Percentiles rank a stretch among this genome's conserved stretches.
These are phyloP conservation scores for Leptopterna dolabrata DNA, from an alignment of 2,888 invertebrate genomes.

Conservation along the genomic window DNA sequence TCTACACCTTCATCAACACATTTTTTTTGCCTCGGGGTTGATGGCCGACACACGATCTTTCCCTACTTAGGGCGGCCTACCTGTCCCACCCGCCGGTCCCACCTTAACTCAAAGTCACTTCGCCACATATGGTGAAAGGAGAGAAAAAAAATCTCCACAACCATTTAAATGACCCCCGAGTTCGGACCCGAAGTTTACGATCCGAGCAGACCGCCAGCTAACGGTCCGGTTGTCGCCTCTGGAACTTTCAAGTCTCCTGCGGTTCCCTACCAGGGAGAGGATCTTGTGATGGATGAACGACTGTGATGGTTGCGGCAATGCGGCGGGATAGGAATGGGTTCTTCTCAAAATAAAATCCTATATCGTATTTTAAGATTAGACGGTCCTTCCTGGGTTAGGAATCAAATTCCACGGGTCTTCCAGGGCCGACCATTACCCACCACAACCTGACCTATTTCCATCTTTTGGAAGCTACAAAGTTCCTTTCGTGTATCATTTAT, in stretches of 20 bases:
- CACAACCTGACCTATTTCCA: constrained; percentile 10
- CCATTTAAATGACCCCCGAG: background rate
- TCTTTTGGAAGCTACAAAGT: background rate
- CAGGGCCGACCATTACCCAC: constrained; percentile 17
- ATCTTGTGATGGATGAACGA: background rate
- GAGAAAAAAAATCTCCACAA: background rate
- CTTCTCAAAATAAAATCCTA: background rate
- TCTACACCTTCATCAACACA: background rate
- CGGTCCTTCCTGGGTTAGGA: background rate
- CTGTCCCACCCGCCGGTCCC: background rate
- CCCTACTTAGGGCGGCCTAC: background rate
- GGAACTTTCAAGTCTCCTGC: constrained; percentile 12
- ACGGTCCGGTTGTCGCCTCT: constrained; percentile 18
- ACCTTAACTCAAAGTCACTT: background rate
- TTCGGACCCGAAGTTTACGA: constrained; percentile 22
- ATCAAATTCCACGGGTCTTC: background rate
- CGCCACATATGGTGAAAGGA: background rate
- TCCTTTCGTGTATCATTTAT: background rate
- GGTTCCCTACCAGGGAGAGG: background rate
- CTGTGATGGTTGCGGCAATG: background rate
- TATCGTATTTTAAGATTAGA: background rate
- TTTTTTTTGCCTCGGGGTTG: background rate
- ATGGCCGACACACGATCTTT: background rate
- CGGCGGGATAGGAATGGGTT: background rate
- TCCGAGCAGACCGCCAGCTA: background rate